These are phyloP conservation scores for Spialia ferax DNA, from an alignment of 2,888 invertebrate genomes.

Conservation along the genomic window DNA sequence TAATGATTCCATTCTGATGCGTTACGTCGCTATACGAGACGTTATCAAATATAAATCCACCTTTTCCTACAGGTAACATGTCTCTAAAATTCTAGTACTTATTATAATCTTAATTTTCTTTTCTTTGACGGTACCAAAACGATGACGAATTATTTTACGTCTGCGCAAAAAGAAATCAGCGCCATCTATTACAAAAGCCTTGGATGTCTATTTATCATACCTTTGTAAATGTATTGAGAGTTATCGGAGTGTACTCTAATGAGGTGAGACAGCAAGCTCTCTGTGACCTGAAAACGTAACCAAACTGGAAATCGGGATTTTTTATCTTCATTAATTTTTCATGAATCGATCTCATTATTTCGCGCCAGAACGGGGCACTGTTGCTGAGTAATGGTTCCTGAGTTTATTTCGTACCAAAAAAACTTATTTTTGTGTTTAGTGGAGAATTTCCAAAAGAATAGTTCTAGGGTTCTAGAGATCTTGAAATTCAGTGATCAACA, in stretches of 20 bases:
- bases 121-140: too few relatives aligned
- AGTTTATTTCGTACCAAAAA: neutral
- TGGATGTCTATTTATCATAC: neutral
- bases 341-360: constrained; percentile 37
- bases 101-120: too few relatives aligned
- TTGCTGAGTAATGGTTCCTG: constrained; percentile 30
- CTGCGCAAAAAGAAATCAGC: neutral
- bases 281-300: constrained; percentile 38
- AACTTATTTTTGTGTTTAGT: neutral
- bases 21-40: too few relatives aligned
- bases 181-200: neutral
- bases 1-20: too few relatives aligned
- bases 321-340: constrained; percentile 32
- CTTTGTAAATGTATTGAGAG: constrained; percentile 42
- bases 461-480: too few relatives aligned
- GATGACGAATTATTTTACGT: too few relatives aligned
- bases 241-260: constrained; percentile 37
- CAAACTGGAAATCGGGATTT: constrained; percentile 27
- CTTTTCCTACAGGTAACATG: too few relatives aligned
- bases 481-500: too few relatives aligned
- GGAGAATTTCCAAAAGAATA: too few relatives aligned
- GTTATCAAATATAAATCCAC: too few relatives aligned
- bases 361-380: constrained; percentile 9
- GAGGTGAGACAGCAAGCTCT: constrained; percentile 37
- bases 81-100: too few relatives aligned